phyloP scores from a whole-genome alignment of 2,113 vertebrate genomes.

The Rhea americana region DNA sequence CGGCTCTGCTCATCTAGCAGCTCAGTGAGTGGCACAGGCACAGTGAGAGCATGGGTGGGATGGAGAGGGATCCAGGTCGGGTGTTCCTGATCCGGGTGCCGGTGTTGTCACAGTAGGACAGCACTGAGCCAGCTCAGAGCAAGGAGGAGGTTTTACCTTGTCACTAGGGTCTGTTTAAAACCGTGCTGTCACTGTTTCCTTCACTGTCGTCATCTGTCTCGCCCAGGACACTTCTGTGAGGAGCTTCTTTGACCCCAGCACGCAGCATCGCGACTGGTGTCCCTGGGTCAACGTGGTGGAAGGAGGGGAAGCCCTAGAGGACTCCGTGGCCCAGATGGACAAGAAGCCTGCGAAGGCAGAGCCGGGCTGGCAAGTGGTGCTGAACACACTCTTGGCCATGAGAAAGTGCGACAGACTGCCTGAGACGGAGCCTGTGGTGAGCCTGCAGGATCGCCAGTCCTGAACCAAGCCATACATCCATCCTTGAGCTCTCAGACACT shows the following conservation, averaged over 20 bases:
- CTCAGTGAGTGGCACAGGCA: slow-evolving; percentile 74
- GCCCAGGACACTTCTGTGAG: slow-evolving; percentile 80
- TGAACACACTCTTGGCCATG: slow-evolving; percentile 81
- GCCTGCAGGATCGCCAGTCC: background rate
- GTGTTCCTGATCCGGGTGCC: background rate
- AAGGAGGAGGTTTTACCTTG: fast-evolving
- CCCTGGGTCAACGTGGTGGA: slow-evolving; percentile 85
- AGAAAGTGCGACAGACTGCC: slow-evolving; percentile 66
- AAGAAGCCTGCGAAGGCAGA: slow-evolving; percentile 28
- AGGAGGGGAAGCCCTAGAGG: slow-evolving; percentile 38
- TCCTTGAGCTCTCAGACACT: fast-evolving
- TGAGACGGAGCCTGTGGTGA: slow-evolving; percentile 71
- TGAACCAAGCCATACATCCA: background rate
- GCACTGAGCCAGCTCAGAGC: background rate
- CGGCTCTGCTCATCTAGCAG: slow-evolving; percentile 86
- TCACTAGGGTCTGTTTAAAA: background rate
- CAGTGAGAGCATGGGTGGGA: no score
- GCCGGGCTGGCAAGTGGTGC: slow-evolving; percentile 85
- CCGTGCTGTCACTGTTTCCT: fast-evolving
- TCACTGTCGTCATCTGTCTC: background rate
- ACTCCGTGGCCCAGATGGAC: fast-evolving
- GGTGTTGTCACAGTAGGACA: fast-evolving
- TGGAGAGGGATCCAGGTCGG: background rate
- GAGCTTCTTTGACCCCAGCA: slow-evolving; percentile 86
- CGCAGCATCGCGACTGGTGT: slow-evolving; percentile 96